Evolutionary conservation across 2,797 vertebrate species (phyloP), one percentile per base, ranked within the genome.

Genomic region (Saxicola maurus): DNA sequence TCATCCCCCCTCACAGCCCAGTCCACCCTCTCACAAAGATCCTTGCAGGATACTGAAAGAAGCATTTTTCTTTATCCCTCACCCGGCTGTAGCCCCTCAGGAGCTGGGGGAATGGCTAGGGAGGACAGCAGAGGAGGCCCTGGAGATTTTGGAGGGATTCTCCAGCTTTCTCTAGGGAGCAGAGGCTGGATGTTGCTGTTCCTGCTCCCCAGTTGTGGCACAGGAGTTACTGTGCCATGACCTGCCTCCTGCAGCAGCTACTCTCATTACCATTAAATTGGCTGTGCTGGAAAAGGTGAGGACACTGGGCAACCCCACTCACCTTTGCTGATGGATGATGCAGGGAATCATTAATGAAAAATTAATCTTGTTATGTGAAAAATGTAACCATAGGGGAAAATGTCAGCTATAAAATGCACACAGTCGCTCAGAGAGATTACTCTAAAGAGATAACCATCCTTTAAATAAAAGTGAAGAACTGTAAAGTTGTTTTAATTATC

Each of bases 401-500:
- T 68, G 57, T 85, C 82, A 80, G 21, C 38, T 80, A 48, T 71
- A 43, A 93, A 87, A 85, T n/a, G 65, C 21, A 91, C 55, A 57
- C 45, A 74, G 52, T 66, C 42, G 82, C 35, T 84, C 74, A 57
- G 30, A 72, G 14, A 80, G 24, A 77, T 87, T 87, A 79, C 21
- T 75, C 40, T 55, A 18, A 90, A 85, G 67, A 59, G 61, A 66
- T 60, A 91, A 76, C 21, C 5, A 59, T 51, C n/a, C 51, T 82
- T 85, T 67, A 80, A 66, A 67, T 61, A 71, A 84, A 86, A 80
- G 46, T 51, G 48, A 87, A 81, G 53, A 91, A 74, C 40, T 80
- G 20, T 46, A 77, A 77, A 77, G 82, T 80, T 49, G 42, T 76
- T 80, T 86, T 77, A 80, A 89, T 90, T 82, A 87, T 52, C 21